Evolutionary conservation across 2,797 vertebrate species (phyloP).

Genomic region (Chelon labrosus): DNA sequence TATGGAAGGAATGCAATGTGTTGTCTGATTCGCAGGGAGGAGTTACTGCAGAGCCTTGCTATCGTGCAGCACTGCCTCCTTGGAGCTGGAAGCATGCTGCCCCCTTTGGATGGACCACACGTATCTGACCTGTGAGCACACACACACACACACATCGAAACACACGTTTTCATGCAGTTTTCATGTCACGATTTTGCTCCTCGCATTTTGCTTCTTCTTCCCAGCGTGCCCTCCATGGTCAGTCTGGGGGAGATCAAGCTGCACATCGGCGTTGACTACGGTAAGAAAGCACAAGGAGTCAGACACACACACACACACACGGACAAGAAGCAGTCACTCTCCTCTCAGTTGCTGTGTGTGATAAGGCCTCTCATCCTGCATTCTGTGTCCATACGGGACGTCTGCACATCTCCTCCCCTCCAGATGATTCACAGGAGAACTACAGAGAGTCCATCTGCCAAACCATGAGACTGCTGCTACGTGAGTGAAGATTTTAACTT

Average conservation of each 20-base stretch:
- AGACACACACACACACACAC: neutral
- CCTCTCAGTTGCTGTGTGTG: constrained; percentile 9
- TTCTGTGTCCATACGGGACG: constrained; percentile 57
- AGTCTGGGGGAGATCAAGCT: constrained; percentile 92
- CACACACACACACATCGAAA: neutral
- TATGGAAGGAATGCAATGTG: constrained; percentile 45
- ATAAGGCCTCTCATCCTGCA: constrained; percentile 61
- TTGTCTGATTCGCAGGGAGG: constrained; percentile 87
- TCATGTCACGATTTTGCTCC: constrained; percentile 20
- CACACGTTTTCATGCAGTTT: constrained; percentile 6
- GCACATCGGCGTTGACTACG: constrained; percentile 91
- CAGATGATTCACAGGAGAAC: constrained; percentile 93
- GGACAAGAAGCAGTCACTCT: constrained; percentile 8
- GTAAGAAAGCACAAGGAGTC: constrained; percentile 80
- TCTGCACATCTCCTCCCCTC: constrained; percentile 64
- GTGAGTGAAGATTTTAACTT: constrained; percentile 86
- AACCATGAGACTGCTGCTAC: constrained; percentile 92
- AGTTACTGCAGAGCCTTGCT: constrained; percentile 94
- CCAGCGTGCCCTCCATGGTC: constrained; percentile 93
- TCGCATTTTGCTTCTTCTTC: constrained; percentile 10
- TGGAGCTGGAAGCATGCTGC: constrained; percentile 94
- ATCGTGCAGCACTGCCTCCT: constrained; percentile 96
- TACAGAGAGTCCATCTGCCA: constrained; percentile 93
- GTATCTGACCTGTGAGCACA: constrained; percentile 91
- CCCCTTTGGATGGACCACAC: constrained; percentile 90